Conservation (phyloP, 30 jellyfish, hydroid and myxozoan species). For the Clytia hemisphaerica region DNA sequence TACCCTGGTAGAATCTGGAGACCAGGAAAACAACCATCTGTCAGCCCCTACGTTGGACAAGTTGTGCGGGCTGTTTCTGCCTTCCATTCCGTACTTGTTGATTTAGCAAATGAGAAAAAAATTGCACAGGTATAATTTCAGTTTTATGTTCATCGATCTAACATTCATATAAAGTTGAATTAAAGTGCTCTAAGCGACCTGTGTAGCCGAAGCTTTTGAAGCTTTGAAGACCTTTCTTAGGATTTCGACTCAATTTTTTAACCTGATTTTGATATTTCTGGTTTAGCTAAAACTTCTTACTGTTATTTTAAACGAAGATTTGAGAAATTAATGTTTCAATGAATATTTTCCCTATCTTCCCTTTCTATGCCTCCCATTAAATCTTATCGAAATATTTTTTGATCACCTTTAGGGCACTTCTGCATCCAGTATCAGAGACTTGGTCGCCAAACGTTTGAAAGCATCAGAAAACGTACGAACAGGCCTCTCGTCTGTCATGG, state of each 20-base stretch:
- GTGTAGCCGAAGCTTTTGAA: no score
- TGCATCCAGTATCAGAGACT: conserved; percentile 11
- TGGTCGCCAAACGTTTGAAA: conserved; percentile 40
- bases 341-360: no score
- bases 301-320: neutral
- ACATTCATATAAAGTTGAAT: neutral
- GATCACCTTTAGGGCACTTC: conserved; percentile 46
- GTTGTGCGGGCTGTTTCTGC: conserved; percentile 86
- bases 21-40: no score
- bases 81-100: conserved; percentile 43
- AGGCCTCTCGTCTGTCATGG: conserved; percentile 50
- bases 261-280: neutral
- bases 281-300: neutral
- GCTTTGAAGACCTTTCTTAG: neutral
- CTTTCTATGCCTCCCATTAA: no score
- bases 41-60: conserved; percentile 92
- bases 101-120: conserved; percentile 16
- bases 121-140: conserved; percentile 36
- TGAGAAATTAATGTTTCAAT: no score
- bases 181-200: neutral
- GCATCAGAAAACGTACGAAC: conserved; percentile 37
- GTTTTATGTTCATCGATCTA: neutral
- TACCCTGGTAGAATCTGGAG: conserved; percentile 90
- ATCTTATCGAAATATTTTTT: no score
- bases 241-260: neutral